Percentiles rank a stretch among this genome's conserved stretches.
phyloP scores from a whole-genome alignment of 2,113 vertebrate genomes.

The Plectropomus leopardus region DNA sequence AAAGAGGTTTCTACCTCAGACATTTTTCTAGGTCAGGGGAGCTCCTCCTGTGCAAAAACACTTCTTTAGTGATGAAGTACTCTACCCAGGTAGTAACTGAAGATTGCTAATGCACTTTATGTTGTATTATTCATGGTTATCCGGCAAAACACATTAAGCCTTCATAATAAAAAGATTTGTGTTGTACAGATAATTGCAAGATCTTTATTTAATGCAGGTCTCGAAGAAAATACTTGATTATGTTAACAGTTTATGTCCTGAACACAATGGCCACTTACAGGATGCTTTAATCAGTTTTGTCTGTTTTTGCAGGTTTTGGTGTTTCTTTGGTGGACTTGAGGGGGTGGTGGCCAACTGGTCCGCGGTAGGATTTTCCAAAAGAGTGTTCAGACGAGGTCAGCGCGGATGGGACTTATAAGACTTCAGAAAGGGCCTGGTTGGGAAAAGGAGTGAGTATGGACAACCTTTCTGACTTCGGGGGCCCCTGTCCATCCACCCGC shows the following conservation, averaged over 20 bases:
- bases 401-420: constrained; percentile 82
- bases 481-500: constrained; percentile 81
- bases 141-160: constrained; percentile 25
- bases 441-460: constrained; percentile 88
- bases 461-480: constrained; percentile 85
- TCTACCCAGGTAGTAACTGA: constrained; percentile 45
- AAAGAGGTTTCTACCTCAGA: constrained; percentile 66
- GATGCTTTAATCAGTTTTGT: constrained; percentile 22
- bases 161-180: background rate
- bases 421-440: constrained; percentile 78
- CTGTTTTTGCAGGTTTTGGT: constrained; percentile 67
- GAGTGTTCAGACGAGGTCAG: constrained; percentile 57
- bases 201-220: background rate
- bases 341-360: constrained; percentile 41
- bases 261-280: background rate
- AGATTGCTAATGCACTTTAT: constrained; percentile 39
- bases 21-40: constrained; percentile 81
- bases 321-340: constrained; percentile 47
- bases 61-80: constrained; percentile 56
- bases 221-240: background rate
- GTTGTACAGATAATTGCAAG: background rate
- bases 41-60: constrained; percentile 60
- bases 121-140: constrained; percentile 37
- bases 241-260: background rate
- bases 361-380: constrained; percentile 49